Conservation (phyloP, 2,113 vertebrate species). For the Hiodon alosoides region DNA sequence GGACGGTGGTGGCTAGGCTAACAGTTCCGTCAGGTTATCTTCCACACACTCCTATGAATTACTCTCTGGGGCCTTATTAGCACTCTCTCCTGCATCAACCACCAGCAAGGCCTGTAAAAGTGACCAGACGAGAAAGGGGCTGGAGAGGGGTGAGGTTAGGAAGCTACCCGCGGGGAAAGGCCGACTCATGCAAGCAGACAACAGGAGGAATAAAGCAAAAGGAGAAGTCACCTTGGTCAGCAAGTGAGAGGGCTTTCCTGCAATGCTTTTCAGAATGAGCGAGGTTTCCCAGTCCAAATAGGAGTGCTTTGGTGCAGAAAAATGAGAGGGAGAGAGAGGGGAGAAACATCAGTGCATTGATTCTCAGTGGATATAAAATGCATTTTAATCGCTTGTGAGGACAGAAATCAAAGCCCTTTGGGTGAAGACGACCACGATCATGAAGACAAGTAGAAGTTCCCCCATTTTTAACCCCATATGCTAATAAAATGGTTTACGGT, state of each 20-base stretch:
- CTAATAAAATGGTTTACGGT: neutral
- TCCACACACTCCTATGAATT: too few species aligned
- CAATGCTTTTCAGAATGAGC: slow-evolving; percentile 99
- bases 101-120: too few species aligned
- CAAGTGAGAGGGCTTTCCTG: slow-evolving; percentile 98
- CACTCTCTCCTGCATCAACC: too few species aligned
- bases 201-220: slow-evolving; percentile 22
- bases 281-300: slow-evolving; percentile 99
- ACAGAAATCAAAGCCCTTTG: slow-evolving; percentile 14
- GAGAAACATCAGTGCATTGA: slow-evolving; percentile 40
- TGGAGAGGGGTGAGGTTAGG: slow-evolving; percentile 20
- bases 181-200: slow-evolving; percentile 62
- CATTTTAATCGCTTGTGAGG: slow-evolving; percentile 14
- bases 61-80: too few species aligned
- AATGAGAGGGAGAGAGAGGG: slow-evolving; percentile 67
- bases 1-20: too few species aligned
- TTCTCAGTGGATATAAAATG: slow-evolving; percentile 28
- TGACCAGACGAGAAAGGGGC: slow-evolving; percentile 9
- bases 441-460: neutral
- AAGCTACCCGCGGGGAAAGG: neutral
- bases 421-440: too few species aligned
- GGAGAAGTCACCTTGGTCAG: slow-evolving; percentile 94
- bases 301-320: slow-evolving; percentile 85
- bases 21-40: too few species aligned
- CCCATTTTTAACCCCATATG: neutral